phyloP scores from a whole-genome alignment of 2,888 invertebrate genomes.

The Pediacus dermestoides region DNA sequence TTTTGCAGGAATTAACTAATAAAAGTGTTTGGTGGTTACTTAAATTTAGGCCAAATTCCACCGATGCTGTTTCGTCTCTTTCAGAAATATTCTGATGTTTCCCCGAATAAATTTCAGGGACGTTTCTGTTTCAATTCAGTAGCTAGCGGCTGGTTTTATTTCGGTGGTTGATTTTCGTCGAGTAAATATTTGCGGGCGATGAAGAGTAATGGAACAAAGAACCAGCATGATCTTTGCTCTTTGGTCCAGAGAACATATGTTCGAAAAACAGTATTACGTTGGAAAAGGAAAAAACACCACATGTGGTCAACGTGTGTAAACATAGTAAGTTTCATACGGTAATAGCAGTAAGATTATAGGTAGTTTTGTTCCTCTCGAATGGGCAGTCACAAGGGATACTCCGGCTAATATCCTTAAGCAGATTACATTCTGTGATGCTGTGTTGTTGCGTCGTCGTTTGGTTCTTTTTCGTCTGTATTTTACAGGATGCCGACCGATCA shows the following conservation, averaged over 20 bases:
- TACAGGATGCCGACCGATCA: conserved; percentile 36
- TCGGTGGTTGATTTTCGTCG: too few relatives aligned
- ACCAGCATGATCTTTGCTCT: neutral
- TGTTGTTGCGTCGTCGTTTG: conserved; percentile 4
- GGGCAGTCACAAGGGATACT: conserved; percentile 44
- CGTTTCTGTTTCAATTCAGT: too few relatives aligned
- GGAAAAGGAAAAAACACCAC: too few relatives aligned
- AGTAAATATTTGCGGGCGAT: too few relatives aligned
- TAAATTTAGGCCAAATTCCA: too few relatives aligned
- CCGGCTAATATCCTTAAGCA: conserved; percentile 48
- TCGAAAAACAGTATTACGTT: too few relatives aligned
- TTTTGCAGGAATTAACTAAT: too few relatives aligned
- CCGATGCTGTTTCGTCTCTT: too few relatives aligned
- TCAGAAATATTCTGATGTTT: too few relatives aligned
- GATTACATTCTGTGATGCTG: conserved; percentile 43
- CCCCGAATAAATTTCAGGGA: too few relatives aligned
- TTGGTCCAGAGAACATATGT: conserved; percentile 6
- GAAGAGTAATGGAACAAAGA: conserved; percentile 5
- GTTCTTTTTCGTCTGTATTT: conserved; percentile 24
- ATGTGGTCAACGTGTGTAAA: conserved; percentile 8
- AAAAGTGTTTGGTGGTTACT: too few relatives aligned
- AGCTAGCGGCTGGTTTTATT: too few relatives aligned
- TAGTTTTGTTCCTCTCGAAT: conserved; percentile 44
- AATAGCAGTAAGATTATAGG: conserved; percentile 39
- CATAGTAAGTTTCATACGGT: conserved; percentile 2